A percentile compares a stretch with the other conserved stretches of the same genome.
Conservation (phyloP, 2,113 vertebrate genomes). For the Mola mola region DNA sequence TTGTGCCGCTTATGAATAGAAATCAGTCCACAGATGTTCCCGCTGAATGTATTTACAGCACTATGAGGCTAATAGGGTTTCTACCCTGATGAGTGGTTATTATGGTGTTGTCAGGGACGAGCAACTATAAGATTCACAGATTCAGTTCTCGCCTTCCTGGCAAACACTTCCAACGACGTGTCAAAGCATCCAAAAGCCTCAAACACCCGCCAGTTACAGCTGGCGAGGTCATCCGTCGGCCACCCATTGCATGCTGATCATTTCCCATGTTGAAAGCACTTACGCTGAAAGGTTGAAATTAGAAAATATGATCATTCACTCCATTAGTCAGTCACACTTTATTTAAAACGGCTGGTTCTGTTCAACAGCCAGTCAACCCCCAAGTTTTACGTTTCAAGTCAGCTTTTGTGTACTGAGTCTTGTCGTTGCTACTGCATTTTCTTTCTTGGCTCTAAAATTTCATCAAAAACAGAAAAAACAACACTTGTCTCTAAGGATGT, state of each 20-base stretch:
- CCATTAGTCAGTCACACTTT: constrained; percentile 2
- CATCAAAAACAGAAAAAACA: too few species aligned
- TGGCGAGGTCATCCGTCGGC: constrained; percentile 28
- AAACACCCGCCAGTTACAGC: constrained; percentile 20
- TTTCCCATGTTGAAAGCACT: too few species aligned
- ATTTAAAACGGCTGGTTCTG: too few species aligned
- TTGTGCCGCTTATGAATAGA: constrained; percentile 18
- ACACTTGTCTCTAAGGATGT: too few species aligned
- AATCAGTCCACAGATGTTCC: constrained; percentile 38
- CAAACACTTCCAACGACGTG: constrained; percentile 18
- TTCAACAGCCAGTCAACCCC: too few species aligned
- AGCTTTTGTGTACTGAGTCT: too few species aligned
- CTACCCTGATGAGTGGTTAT: constrained; percentile 5
- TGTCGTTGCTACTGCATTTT: too few species aligned
- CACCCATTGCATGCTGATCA: constrained; percentile 1
- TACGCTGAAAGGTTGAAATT: constrained; percentile 16
- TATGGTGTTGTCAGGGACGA: constrained; percentile 8
- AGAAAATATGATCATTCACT: constrained; percentile 21
- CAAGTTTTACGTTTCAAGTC: too few species aligned
- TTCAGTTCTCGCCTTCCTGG: constrained; percentile 18
- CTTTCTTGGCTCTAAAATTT: too few species aligned
- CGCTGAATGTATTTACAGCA: constrained; percentile 15
- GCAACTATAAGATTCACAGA: constrained; percentile 11
- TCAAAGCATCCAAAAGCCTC: constrained; percentile 38
- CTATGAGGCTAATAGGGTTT: neutral